Conservation (phyloP, 1,140 invertebrate genomes). For the Drosophila rufa region DNA sequence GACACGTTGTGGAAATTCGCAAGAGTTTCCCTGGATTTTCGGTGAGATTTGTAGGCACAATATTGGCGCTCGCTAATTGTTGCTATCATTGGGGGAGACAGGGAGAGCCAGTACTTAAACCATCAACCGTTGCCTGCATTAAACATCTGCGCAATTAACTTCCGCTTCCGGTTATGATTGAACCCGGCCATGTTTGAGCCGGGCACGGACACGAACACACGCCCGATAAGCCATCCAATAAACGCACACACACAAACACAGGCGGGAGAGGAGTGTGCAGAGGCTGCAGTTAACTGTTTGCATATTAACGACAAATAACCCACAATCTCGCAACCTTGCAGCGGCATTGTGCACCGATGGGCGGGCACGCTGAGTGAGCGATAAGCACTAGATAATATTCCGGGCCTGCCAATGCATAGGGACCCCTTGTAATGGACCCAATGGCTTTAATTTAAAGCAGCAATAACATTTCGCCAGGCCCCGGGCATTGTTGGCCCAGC, state of each 20-base stretch:
- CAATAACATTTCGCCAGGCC: slow-evolving; percentile 16
- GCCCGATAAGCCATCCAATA: slow-evolving; percentile 5
- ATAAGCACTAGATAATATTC: slow-evolving; percentile 76
- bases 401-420: slow-evolving; percentile 30
- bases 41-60: slow-evolving; percentile 23
- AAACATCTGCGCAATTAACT: slow-evolving; percentile 75
- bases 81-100: slow-evolving; percentile 35
- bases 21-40: slow-evolving; percentile 8
- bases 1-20: slow-evolving; percentile 40
- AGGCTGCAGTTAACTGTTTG: slow-evolving; percentile 70
- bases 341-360: slow-evolving; percentile 41
- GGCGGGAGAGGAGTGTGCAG: slow-evolving; percentile 10
- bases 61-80: slow-evolving; percentile 54
- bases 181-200: slow-evolving; percentile 31
- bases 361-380: slow-evolving; percentile 49
- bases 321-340: slow-evolving; percentile 55
- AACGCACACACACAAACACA: slow-evolving; percentile 28
- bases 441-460: slow-evolving; percentile 52
- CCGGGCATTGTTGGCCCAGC: slow-evolving; percentile 6
- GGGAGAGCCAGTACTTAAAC: slow-evolving; percentile 20
- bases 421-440: background rate
- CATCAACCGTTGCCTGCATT: slow-evolving; percentile 40
- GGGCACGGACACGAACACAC: slow-evolving; percentile 17
- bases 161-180: slow-evolving; percentile 81
- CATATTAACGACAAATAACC: slow-evolving; percentile 80